Base-by-base conservation (phyloP, 2,113 vertebrate genomes). In the Xiphorhynchus elegans region DNA sequence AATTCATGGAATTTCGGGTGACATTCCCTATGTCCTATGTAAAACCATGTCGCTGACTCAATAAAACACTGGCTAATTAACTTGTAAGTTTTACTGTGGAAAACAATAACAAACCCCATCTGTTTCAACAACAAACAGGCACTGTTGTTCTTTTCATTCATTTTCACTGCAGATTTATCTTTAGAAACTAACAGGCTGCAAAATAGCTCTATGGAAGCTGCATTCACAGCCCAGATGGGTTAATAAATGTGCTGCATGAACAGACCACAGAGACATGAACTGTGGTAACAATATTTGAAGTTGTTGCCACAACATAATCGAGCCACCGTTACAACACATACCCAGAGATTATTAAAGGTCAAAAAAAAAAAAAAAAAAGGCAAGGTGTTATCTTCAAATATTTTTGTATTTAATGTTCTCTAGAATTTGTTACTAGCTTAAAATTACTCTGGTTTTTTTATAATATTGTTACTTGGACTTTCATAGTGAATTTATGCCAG, bases 231-330 rank as follows among this genome's bases (percentile, higher is more conserved):
- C 35, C n/a, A 12, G 6, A 16, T 23, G 37, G 20, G 39, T 73
- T 70, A 40, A 63, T 25, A 49, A 66, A 35, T 0, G 0, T 7
- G 17, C 13, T 74, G 46, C 42, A 28, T 16, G 19, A 46, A 35
- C 14, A 56, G 40, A 69, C 6, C 49, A 40, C 0, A 0, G 24
- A 39, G 64, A 37, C 11, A 28, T 1, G 6, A 47, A 50, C 3
- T 3, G 12, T 13, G 23, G 37, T 70, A 70, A 67, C 70, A 78
- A 66, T 42, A 68, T 39, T 7, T 39, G 24, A 26, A 87, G n/a
- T 18, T 33, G 7, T 6, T 58, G 69, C 13, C 29, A 83, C 25
- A 78, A 64, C 29, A 29, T 29, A 52, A 78, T 9, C 7, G 13
- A 75, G 33, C 8, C 62, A 85, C 33, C 63, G 49, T 29, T 76